Evolutionary conservation across 2,888 invertebrate genomes (phyloP).

Genomic region (Helleia helle): DNA sequence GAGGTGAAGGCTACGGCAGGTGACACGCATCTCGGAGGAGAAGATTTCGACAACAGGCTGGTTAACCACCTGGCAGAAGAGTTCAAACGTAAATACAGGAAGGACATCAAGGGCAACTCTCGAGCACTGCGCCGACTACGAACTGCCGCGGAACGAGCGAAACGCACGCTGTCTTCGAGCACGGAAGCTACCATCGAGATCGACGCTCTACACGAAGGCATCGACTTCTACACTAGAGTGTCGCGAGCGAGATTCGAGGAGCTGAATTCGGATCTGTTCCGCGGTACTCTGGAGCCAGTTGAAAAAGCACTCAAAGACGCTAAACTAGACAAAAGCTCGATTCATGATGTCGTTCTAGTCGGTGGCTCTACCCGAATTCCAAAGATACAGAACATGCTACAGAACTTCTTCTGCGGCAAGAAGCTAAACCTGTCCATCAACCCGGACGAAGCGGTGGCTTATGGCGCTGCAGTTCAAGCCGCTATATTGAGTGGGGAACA

Average conservation of each 20-base stretch:
- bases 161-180: slow-evolving; percentile 83
- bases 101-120: slow-evolving; percentile 78
- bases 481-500: slow-evolving; percentile 83
- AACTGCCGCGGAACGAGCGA: slow-evolving; percentile 85
- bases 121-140: slow-evolving; percentile 80
- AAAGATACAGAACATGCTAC: slow-evolving; percentile 82
- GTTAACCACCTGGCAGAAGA: slow-evolving; percentile 80
- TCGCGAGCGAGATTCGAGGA: slow-evolving; percentile 85
- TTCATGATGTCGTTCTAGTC: slow-evolving; percentile 86
- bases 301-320: slow-evolving; percentile 86
- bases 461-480: slow-evolving; percentile 83
- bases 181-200: slow-evolving; percentile 84
- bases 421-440: slow-evolving; percentile 82
- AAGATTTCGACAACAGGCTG: slow-evolving; percentile 78
- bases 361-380: slow-evolving; percentile 88
- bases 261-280: slow-evolving; percentile 80
- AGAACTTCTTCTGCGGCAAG: slow-evolving; percentile 84
- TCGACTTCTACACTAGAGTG: slow-evolving; percentile 80
- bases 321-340: slow-evolving; percentile 82
- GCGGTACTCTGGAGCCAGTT: slow-evolving; percentile 82
- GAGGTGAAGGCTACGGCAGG: slow-evolving; percentile 89
- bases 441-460: slow-evolving; percentile 87
- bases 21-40: slow-evolving; percentile 88
- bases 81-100: slow-evolving; percentile 80
- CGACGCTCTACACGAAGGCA: slow-evolving; percentile 81